Evolutionary conservation across 2,113 vertebrate genomes (phyloP).

Genomic region (Elaphurus davidianus): DNA sequence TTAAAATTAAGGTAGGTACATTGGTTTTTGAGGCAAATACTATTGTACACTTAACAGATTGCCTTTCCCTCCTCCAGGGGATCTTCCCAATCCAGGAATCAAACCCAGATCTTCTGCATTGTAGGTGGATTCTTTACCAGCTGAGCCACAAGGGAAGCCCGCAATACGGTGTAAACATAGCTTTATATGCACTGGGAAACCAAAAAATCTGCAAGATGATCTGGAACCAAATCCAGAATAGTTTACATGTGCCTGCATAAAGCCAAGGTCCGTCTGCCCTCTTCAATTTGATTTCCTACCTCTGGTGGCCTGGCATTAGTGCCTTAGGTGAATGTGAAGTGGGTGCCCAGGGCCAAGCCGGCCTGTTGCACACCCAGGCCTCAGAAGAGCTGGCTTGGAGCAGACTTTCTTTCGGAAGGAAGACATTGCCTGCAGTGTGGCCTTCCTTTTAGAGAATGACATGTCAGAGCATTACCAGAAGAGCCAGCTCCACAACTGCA

Average conservation of each 20-base stretch:
- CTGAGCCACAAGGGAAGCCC: neutral
- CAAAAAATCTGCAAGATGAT: neutral
- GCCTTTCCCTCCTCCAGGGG: neutral
- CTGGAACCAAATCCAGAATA: neutral
- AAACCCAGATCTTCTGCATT: neutral
- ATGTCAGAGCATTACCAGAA: no score
- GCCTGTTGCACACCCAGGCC: neutral
- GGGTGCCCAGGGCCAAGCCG: neutral
- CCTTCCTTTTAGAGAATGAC: neutral
- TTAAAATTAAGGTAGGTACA: neutral
- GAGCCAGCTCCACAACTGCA: accelerated
- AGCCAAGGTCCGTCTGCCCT: neutral
- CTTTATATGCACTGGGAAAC: neutral
- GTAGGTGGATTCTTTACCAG: neutral
- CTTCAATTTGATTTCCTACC: neutral
- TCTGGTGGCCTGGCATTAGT: neutral
- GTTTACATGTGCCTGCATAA: neutral
- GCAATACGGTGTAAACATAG: neutral
- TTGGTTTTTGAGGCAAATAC: neutral
- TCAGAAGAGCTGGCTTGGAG: neutral
- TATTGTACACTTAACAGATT: neutral
- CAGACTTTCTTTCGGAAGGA: neutral
- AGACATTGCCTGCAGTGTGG: neutral
- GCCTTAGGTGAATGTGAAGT: accelerated
- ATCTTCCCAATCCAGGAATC: neutral